Percentiles rank a stretch among this genome's conserved stretches.
Evolutionary conservation across 2,797 vertebrate genomes (phyloP).

Genomic region (Sebastes cheni): DNA sequence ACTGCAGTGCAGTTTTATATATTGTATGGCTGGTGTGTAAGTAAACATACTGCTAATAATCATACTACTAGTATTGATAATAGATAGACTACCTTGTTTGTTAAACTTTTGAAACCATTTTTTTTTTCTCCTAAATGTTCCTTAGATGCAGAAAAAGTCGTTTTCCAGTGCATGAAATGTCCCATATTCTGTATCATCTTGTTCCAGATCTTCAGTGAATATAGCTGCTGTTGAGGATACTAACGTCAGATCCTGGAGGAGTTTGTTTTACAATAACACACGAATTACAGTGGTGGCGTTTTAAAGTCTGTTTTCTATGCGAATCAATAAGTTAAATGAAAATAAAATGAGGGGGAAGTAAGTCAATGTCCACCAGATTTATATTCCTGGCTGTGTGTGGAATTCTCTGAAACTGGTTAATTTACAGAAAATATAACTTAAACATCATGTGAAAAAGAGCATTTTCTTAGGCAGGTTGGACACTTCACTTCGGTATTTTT

Average conservation of each 20-base stretch:
- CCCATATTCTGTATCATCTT: not conserved
- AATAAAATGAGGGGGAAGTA: not conserved
- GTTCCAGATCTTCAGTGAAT: not conserved
- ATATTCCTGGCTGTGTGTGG: not conserved
- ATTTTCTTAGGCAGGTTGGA: too few species aligned
- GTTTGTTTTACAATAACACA: not conserved
- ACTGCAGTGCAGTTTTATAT: slow-evolving; percentile 10
- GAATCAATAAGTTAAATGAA: not conserved
- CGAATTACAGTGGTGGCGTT: not conserved
- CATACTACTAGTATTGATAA: not conserved
- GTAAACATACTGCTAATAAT: not conserved
- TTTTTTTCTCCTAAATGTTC: not conserved
- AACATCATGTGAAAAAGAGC: not conserved
- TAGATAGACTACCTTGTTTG: not conserved
- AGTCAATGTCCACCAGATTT: not conserved
- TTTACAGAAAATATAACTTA: not conserved
- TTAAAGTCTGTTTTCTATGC: not conserved
- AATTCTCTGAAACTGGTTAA: not conserved
- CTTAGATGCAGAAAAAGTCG: not conserved
- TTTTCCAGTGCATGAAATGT: not conserved
- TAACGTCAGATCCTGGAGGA: not conserved
- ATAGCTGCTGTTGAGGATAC: not conserved
- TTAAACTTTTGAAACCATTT: not conserved
- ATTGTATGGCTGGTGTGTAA: not conserved
- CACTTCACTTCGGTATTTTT: too few species aligned